A percentile compares a stretch with the other conserved stretches of the same genome.
Conservation (phyloP, 2,888 invertebrate genomes). For the Sacculina carcini region DNA sequence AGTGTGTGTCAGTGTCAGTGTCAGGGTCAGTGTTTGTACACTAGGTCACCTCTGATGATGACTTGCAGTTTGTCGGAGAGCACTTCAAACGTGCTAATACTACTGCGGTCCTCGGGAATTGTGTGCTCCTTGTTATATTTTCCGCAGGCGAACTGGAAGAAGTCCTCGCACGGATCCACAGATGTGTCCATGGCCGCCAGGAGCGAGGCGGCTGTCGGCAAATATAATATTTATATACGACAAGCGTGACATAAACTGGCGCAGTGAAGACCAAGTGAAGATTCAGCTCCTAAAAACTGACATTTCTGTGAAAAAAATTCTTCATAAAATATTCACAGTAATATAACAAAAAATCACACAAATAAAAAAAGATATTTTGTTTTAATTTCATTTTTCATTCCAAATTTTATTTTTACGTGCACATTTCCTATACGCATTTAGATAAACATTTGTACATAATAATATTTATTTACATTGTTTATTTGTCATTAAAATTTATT, state of each 20-base stretch:
- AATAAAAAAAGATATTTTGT: too few species aligned
- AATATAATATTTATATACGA: not conserved
- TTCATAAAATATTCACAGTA: too few species aligned
- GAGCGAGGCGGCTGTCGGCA: conserved; percentile 38
- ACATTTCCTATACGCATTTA: too few species aligned
- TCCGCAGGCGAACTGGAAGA: conserved; percentile 64
- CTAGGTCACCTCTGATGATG: conserved; percentile 33
- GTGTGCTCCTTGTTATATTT: conserved; percentile 62
- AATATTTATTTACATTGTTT: too few species aligned
- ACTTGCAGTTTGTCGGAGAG: conserved; percentile 56
- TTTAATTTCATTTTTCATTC: too few species aligned
- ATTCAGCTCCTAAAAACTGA: too few species aligned
- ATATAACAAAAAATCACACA: too few species aligned
- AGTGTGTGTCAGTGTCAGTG: not conserved
- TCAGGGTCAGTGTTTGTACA: not conserved
- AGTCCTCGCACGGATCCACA: conserved; percentile 52
- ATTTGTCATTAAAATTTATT: too few species aligned
- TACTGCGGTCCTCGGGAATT: conserved; percentile 58
- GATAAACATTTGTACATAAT: too few species aligned
- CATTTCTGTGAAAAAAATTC: too few species aligned
- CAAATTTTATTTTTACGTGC: too few species aligned
- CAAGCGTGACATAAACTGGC: not conserved
- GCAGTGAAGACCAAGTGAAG: too few species aligned
- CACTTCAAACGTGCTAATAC: conserved; percentile 60
- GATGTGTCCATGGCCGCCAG: conserved; percentile 49